Base-by-base conservation (phyloP, 2,888 invertebrate genomes). In the Apamea crenata region DNA sequence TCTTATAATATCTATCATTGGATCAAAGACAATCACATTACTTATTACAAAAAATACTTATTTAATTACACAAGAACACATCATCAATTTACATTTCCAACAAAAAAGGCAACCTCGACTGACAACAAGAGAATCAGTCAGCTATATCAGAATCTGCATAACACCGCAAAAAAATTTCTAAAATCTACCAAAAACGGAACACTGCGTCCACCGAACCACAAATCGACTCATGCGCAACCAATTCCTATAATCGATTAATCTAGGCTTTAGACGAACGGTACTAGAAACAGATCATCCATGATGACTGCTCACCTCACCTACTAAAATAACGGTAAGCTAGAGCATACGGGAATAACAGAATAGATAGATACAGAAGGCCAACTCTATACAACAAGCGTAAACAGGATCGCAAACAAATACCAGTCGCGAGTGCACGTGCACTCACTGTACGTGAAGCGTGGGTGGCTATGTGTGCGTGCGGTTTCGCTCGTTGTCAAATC, bases 251-350 rank as follows among this genome's bases (percentile, higher is more conserved):
- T 85, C 85, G 67, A 85, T 85, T 84, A 74, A 70, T 85, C 74
- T 85, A 74, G 84, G 81, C 50, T 85, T 71, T 32, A 74, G 56
- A 50, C 53, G 74, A 84, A 86, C 86, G 87, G 86, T 87, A 80
- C 73, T 81, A 59, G 50, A 71, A 85, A 50, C 74, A 72, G 74
- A 78, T 61, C 74, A 85, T 71, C 71, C 53, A 59, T 56, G 63
- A 53, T 59, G 36, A 56, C 56, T 68, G 71, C n/a, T 75, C 68
- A 77, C 72, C 29, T 75, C 68, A 77, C 72, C 66, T 67, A 16
- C 72, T 63, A 69, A 74, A 74, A 68, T 83, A 84, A 84, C 86
- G 25, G 86, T 80, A 47, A 21, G 63, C 12, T 56, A 65, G 68
- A 84, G 77, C 73, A 84, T 72, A 82, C 65, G 59, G 2, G 47